phyloP scores from a whole-genome alignment of 2,888 invertebrate genomes.

The Drosophila mettleri region DNA sequence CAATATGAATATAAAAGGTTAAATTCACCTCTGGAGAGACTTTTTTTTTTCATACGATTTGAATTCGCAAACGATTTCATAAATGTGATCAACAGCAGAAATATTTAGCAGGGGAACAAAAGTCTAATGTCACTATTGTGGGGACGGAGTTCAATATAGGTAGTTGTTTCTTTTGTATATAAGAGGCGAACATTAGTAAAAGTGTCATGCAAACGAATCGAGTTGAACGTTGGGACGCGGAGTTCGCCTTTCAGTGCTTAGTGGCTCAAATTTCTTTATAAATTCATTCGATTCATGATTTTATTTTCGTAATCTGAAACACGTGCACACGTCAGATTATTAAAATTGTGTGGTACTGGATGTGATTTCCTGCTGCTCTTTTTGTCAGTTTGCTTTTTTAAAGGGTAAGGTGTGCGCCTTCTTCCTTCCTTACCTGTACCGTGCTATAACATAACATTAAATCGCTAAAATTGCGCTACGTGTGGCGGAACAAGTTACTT shows the following conservation, averaged over 20 bases:
- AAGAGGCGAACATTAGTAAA: not conserved
- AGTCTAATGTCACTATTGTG: not conserved
- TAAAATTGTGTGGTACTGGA: constrained; percentile 24
- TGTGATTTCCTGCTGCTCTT: constrained; percentile 22
- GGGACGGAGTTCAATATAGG: not conserved
- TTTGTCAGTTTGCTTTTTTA: constrained; percentile 25
- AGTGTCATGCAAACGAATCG: not conserved
- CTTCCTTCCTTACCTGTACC: not conserved
- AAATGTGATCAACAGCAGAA: too few relatives aligned
- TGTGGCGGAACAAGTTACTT: constrained; percentile 16
- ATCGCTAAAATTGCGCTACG: constrained; percentile 4
- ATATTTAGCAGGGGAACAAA: too few relatives aligned
- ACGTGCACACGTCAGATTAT: constrained; percentile 25
- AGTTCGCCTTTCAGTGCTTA: constrained; percentile 51
- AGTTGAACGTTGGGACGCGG: not conserved
- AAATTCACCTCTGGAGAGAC: not conserved
- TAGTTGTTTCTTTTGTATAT: not conserved
- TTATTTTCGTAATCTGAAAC: constrained; percentile 54
- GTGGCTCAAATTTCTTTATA: constrained; percentile 68
- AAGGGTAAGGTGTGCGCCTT: constrained; percentile 2
- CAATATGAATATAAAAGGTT: not conserved
- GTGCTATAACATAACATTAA: constrained; percentile 1
- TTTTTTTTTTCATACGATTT: too few relatives aligned
- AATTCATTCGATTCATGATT: constrained; percentile 59
- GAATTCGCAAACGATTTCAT: not conserved